phyloP scores from a whole-genome alignment of 2,888 invertebrate genomes.

The Spisula subtruncata region DNA sequence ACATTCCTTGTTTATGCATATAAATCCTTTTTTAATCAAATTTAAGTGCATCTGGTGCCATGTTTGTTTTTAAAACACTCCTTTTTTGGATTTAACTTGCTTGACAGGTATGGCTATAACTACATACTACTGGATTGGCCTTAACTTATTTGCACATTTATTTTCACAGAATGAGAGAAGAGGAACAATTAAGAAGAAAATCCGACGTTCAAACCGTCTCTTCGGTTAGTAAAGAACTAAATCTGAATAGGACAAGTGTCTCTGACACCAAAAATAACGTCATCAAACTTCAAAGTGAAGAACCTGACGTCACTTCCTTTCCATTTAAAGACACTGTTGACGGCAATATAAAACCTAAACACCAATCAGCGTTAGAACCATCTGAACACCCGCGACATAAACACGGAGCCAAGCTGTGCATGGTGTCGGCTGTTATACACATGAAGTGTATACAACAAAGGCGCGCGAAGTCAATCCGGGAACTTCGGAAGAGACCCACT shows the following conservation, averaged over 20 bases:
- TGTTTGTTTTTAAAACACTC: too few species aligned
- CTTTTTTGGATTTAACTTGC: too few species aligned
- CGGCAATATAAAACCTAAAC: conserved; percentile 36
- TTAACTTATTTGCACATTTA: not conserved
- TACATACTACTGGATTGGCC: too few species aligned
- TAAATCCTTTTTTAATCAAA: too few species aligned
- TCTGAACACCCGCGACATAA: conserved; percentile 34
- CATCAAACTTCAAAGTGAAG: conserved; percentile 33
- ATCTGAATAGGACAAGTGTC: not conserved
- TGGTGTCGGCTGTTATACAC: conserved; percentile 62
- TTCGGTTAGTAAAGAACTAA: not conserved
- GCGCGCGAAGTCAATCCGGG: conserved; percentile 49
- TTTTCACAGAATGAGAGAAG: conserved; percentile 34
- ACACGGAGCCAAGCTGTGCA: conserved; percentile 60
- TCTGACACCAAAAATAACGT: not conserved
- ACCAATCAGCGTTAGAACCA: conserved; percentile 13
- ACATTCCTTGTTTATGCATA: too few species aligned
- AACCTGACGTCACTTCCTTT: conserved; percentile 59
- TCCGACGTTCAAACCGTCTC: not conserved
- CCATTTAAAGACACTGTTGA: conserved; percentile 47
- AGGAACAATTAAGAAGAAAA: not conserved
- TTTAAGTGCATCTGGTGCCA: too few species aligned
- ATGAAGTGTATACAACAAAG: conserved; percentile 55
- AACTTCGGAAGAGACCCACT: conserved; percentile 52
- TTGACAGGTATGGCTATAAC: too few species aligned